Base-by-base conservation (phyloP, 2,888 invertebrate genomes). In the Rhynchonema sp. region DNA sequence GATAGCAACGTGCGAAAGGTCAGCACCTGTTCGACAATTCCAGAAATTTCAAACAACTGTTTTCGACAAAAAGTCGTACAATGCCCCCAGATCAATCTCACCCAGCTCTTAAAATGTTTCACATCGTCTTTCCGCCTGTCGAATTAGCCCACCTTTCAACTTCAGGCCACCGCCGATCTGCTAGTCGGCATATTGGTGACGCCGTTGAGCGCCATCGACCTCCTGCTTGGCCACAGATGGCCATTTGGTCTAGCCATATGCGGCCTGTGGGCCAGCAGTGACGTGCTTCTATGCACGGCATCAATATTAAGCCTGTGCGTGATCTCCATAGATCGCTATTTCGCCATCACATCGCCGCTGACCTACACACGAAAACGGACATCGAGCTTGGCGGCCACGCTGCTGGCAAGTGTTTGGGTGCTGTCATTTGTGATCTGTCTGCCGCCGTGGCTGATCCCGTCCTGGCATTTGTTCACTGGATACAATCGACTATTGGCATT, bases 341-440 rank as follows among this genome's bases (percentile, higher is more conserved):
- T 74, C 67, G 71, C 74, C 58, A 75, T 74, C 53, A 74, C 74
- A 52, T 66, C 67, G 55, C 73, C 74, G 46, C 66, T 74, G 28
- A 67, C 69, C 60, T 54, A 54, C 54, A 54, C 27, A 26, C 54
- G 54, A 3, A 26, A 27, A 28, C 54, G 54, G 17, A 54, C 54
- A 9, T 13, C 3, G 3, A 26, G n/a, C n/a, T n/a, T 49, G 3
- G 49, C 70, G 9, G 67, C 66, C 23, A 66, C 66, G 3, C 66
- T 74, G 56, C 56, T 74, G 23, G 64, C 67, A n/a, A 64, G 70
- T 3, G 74, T 73, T 9, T 74, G 74, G 74, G 60, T 68, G 2
- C 63, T 70, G 20, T 70, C 74, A 0, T 62, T 70, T 13, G 46
- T 69, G 27, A 72, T 75, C 28, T 74, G 73, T 60, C 66, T 67